Base-by-base conservation (phyloP, 2,888 invertebrate species). In the Craniophora ligustri region DNA sequence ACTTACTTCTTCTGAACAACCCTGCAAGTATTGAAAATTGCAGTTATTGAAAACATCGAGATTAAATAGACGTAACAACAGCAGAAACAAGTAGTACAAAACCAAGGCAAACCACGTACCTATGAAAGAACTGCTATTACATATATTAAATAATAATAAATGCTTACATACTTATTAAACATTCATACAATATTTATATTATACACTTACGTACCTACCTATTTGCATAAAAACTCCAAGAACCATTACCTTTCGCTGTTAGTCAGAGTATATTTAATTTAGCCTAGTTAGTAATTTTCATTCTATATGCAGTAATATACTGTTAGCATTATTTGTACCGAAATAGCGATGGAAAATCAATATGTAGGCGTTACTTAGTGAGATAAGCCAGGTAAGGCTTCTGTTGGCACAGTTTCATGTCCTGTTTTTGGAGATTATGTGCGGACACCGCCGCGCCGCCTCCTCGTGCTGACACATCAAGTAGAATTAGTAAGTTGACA, bases 301-400 rank as follows among this genome's bases (percentile, higher is more conserved):
- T n/a, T n/a, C n/a, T n/a, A n/a, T n/a, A n/a, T 39, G 36, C 14
- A 10, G 7, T 30, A 10, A 31, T 23, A 11, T 21, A 34, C 14
- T 38, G 28, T 30, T 5, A 26, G 23, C 11, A 45, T 31, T n/a
- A 30, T 34, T 26, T 41, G 26, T 38, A 45, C 67, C 44, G 45
- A 67, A 67, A 61, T 41, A 61, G 15, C 23, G 10, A 15, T 13
- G 49, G 8, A 53, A 74, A 67, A 60, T 71, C 74, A 69, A 69
- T 73, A 73, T 59, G 39, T 51, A 32, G 36, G 44, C 18, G 50
- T 45, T 18, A 31, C 39, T 40, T 19, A 23, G 42, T 26, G 31
- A 53, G 44, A 66, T 66, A 71, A 74, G 42, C 56, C 39, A 44
- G 40, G 44, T 72, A 71, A 23, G 71, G 71, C 75, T 72, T 72